Percentiles rank a stretch among this genome's conserved stretches.
Evolutionary conservation across 2,797 vertebrate species (phyloP).

Genomic region (Acanthurus tractus): DNA sequence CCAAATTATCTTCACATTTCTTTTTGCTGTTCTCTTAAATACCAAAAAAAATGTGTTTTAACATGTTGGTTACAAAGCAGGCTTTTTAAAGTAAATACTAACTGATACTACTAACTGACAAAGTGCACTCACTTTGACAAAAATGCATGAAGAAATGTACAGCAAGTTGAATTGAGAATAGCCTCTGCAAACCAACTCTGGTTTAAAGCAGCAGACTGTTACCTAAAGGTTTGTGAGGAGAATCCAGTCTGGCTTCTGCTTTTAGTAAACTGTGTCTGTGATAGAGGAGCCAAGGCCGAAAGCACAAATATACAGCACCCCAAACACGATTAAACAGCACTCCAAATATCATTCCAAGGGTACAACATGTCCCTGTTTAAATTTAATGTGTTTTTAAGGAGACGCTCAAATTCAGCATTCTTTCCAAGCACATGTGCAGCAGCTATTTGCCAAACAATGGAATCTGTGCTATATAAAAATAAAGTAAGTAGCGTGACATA

Average conservation of each 20-base stretch:
- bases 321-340: constrained; percentile 54
- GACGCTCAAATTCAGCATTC: constrained; percentile 20
- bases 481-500: background rate
- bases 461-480: background rate
- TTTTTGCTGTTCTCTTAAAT: constrained; percentile 9
- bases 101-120: background rate
- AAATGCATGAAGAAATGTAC: constrained; percentile 19
- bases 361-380: constrained; percentile 42
- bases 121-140: background rate
- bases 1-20: background rate
- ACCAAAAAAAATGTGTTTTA: background rate
- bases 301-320: constrained; percentile 52
- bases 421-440: background rate
- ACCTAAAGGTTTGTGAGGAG: constrained; percentile 48
- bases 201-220: constrained; percentile 56
- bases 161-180: constrained; percentile 16
- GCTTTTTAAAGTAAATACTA: background rate
- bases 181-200: constrained; percentile 36
- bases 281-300: constrained; percentile 52
- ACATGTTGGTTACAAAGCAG: background rate
- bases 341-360: constrained; percentile 44
- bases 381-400: constrained; percentile 38
- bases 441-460: constrained; percentile 15
- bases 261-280: constrained; percentile 45
- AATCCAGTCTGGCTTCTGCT: constrained; percentile 62